Percentiles rank a stretch among this genome's conserved stretches.
phyloP scores from a whole-genome alignment of 2,797 vertebrate species.

The Champsocephalus esox region DNA sequence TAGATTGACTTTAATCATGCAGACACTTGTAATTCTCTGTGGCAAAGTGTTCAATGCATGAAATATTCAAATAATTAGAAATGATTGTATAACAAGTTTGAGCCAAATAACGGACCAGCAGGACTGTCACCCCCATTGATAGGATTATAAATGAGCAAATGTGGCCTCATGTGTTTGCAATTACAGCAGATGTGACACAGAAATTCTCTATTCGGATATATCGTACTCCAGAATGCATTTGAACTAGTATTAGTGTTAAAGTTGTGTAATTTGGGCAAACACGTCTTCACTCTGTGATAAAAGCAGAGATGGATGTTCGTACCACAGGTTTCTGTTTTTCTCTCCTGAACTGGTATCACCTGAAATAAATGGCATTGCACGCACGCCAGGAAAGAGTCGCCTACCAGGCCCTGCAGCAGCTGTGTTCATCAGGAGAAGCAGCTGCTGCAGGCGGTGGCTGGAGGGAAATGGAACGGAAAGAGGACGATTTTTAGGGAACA shows the following conservation, averaged over 20 bases:
- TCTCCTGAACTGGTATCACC: neutral
- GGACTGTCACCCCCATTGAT: neutral
- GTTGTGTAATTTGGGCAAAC: neutral
- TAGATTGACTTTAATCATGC: neutral
- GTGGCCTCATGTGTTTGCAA: neutral
- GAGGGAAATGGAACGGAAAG: constrained; percentile 22
- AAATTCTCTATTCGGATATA: neutral
- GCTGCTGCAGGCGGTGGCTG: constrained; percentile 22
- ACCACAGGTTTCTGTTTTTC: neutral
- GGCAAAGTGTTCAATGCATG: neutral
- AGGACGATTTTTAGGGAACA: neutral
- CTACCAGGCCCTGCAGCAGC: constrained; percentile 26
- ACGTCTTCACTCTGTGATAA: neutral
- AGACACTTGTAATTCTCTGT: neutral
- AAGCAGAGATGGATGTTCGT: neutral
- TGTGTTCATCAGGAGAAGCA: constrained; percentile 33
- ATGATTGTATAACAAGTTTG: neutral
- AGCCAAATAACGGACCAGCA: neutral
- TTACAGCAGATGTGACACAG: neutral
- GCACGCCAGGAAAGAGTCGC: constrained; percentile 10
- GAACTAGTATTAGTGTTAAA: neutral
- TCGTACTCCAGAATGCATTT: no score
- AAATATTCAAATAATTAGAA: neutral
- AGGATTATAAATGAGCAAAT: neutral
- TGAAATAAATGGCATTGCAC: neutral